Base-by-base conservation (phyloP, 2,888 invertebrate genomes). In the Trachelus iudaicus region DNA sequence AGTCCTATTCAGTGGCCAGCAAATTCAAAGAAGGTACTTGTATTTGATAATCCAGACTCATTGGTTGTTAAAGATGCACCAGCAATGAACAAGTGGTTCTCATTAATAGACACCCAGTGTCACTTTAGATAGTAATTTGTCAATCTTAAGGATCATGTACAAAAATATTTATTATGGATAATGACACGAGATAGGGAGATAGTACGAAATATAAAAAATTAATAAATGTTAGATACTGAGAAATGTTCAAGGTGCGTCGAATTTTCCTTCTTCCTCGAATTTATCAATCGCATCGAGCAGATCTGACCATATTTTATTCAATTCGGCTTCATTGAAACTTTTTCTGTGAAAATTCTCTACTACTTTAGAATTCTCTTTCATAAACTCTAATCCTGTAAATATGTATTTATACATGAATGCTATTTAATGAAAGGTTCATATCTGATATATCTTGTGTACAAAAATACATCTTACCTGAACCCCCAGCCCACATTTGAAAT, bases 321-420 rank as follows among this genome's bases (percentile, higher is more conserved):
- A 77, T 4, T 83, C 77, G 0, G 73, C 31, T n/a, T 81, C 81
- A 30, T 73, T 81, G 1, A 86, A 76, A 11, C 69, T 78, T n/a
- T 69, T 31, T n/a, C 82, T 40, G 13, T 86, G 84, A 68, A 89
- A 87, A 1, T 80, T 79, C 56, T 80, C 40, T 4, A 89, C 69
- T 37, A 87, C 73, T 6, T 81, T n/a, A 2, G 75, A 13, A 77
- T 88, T 82, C 23, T 79, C 69, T 33, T 80, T 31, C 13, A 82
- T 78, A 76, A 89, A 87, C n/a, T 79, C 79, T 13, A 76, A 69
- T 68, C 83, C 87, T 88, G 76, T 75, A 81, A 75, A 40, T 30
- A 33, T 1, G 69, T 34, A 34, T 69, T 34, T 34, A 69, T 34
- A n/a, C 75, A 37, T 35, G 34, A 69, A 33, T 40, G 34, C 69